Conservation (phyloP, 92 coral and sea anemone species). For the Heliopora coerulea region DNA sequence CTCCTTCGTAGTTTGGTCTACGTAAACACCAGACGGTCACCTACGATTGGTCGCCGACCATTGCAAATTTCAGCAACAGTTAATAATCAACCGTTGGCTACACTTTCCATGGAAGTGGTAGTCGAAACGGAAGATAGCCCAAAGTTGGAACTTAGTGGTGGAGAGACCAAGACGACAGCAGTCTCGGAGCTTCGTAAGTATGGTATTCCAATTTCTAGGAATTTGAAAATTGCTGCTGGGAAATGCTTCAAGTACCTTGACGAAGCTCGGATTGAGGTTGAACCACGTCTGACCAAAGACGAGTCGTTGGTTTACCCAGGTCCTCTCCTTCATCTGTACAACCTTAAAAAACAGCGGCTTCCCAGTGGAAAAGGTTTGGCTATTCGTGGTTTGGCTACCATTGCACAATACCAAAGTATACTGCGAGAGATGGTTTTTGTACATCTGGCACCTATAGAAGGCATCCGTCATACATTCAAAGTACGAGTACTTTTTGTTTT, state of each 20-base stretch:
- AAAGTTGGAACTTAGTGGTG: conserved; percentile 58
- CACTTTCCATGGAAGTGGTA: conserved; percentile 45
- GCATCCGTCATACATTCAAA: conserved; percentile 55
- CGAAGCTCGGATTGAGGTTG: conserved; percentile 62
- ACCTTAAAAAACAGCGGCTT: conserved; percentile 56
- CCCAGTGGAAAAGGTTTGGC: conserved; percentile 59
- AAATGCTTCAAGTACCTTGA: conserved; percentile 64
- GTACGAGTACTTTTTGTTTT: conserved; percentile 50
- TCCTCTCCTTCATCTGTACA: conserved; percentile 61
- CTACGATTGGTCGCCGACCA: conserved; percentile 79
- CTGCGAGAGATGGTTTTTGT: conserved; percentile 74
- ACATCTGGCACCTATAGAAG: conserved; percentile 51
- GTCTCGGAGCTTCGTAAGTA: conserved; percentile 47
- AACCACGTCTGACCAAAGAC: conserved; percentile 69
- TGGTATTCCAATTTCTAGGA: conserved; percentile 67
- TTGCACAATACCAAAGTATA: conserved; percentile 62
- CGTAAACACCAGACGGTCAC: conserved; percentile 74
- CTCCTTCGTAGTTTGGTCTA: conserved; percentile 70
- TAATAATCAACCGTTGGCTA: conserved; percentile 45
- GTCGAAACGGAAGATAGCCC: conserved; percentile 67
- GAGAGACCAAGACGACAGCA: conserved; percentile 46
- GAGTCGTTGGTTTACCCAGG: conserved; percentile 75
- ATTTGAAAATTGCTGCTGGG: conserved; percentile 53
- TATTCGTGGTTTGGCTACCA: conserved; percentile 82
- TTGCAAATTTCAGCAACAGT: conserved; percentile 56